Percentiles rank a stretch among this genome's conserved stretches.
Conservation (phyloP, 2,797 vertebrate genomes). For the Ptychadena robeensis region DNA sequence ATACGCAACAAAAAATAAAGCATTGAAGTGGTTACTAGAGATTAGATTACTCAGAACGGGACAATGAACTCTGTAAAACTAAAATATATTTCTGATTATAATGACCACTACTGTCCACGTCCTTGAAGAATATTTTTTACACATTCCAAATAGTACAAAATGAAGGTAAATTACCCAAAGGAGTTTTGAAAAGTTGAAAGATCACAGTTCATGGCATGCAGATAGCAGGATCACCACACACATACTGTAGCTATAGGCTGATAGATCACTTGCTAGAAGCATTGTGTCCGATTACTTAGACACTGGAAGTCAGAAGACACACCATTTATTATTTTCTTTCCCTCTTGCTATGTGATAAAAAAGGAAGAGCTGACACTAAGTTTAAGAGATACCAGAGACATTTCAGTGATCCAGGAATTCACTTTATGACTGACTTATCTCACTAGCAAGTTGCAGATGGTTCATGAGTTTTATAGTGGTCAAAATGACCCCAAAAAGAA, state of each 20-base stretch:
- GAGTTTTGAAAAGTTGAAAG: conserved; percentile 39
- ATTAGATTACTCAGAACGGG: neutral
- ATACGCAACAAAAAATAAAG: too few relatives aligned
- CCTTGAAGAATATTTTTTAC: conserved; percentile 30
- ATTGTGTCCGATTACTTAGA: conserved; percentile 33
- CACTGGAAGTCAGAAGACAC: conserved; percentile 48
- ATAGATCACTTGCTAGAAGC: conserved; percentile 32
- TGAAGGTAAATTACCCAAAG: conserved; percentile 44
- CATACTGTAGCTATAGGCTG: conserved; percentile 49
- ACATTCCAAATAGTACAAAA: conserved; percentile 24
- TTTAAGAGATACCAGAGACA: conserved; percentile 44
- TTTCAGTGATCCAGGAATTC: conserved; percentile 30
- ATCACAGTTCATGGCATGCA: conserved; percentile 47
- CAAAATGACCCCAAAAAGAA: neutral
- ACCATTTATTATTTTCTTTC: conserved; percentile 37
- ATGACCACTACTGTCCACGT: neutral
- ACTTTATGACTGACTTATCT: conserved; percentile 25
- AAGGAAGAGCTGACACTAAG: conserved; percentile 19
- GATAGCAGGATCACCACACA: conserved; percentile 53
- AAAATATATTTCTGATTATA: neutral
- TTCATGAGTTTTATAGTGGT: conserved; percentile 10
- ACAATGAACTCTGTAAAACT: neutral
- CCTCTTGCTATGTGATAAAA: conserved; percentile 35
- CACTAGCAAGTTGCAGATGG: conserved; percentile 18
- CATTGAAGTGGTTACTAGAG: neutral